Evolutionary conservation across 2,797 vertebrate genomes (phyloP).

Genomic region (Fratercula arctica): DNA sequence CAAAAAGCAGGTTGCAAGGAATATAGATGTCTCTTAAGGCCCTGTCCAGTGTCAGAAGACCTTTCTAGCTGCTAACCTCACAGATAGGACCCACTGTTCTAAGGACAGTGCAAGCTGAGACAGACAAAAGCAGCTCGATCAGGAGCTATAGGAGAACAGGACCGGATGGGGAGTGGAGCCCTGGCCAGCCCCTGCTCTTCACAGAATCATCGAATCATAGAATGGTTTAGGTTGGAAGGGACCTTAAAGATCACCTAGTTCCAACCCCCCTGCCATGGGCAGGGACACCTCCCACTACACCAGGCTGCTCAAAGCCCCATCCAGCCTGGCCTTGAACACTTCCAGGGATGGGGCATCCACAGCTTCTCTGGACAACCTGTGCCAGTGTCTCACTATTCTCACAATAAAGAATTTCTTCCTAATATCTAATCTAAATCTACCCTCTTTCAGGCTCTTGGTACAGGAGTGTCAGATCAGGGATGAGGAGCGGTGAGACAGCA

Average conservation of each 20-base stretch:
- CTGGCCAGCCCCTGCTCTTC: neutral
- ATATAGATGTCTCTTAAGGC: neutral
- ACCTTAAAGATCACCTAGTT: no score
- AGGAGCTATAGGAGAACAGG: neutral
- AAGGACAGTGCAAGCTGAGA: neutral
- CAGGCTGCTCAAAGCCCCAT: no score
- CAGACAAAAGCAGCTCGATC: neutral
- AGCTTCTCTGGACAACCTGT: no score
- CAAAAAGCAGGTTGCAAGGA: neutral
- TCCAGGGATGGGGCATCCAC: no score
- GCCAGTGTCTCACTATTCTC: no score
- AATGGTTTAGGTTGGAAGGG: no score
- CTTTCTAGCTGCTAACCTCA: neutral
- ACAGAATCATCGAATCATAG: no score
- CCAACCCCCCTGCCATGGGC: no score
- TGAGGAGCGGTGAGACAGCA: neutral
- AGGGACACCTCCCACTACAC: no score
- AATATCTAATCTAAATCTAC: no score
- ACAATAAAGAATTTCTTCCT: no score
- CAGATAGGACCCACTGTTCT: neutral
- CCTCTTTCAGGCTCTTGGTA: neutral
- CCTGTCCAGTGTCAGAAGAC: neutral
- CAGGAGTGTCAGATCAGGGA: neutral
- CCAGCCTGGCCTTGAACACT: no score
- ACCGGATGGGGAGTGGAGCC: rapidly evolving